Percentiles rank a stretch among this genome's conserved stretches.
Evolutionary conservation across 2,888 invertebrate species (phyloP).

Genomic region (Melinaea menophilus): DNA sequence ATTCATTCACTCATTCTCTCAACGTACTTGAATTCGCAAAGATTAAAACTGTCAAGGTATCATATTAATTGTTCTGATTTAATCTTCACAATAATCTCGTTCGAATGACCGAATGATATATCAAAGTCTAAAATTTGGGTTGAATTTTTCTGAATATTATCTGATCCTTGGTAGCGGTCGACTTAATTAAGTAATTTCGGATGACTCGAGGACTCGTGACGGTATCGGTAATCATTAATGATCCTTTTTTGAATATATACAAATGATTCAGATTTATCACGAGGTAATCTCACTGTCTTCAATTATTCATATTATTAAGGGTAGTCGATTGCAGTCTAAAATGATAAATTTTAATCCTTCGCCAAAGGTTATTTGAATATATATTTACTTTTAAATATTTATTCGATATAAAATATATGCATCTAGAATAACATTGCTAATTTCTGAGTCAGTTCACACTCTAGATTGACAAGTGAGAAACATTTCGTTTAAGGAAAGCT

Average conservation of each 20-base stretch:
- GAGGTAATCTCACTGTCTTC: conserved; percentile 23
- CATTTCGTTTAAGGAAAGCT: conserved; percentile 41
- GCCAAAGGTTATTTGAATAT: background rate
- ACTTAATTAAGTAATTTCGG: conserved; percentile 57
- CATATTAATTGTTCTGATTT: conserved; percentile 55
- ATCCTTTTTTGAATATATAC: conserved; percentile 27
- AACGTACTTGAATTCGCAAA: conserved; percentile 44
- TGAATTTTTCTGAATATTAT: conserved; percentile 59
- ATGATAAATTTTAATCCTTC: background rate
- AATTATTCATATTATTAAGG: conserved; percentile 14
- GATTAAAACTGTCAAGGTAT: conserved; percentile 48
- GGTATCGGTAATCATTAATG: conserved; percentile 26
- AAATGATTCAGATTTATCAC: conserved; percentile 31
- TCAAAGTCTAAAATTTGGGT: conserved; percentile 65
- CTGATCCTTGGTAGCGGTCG: conserved; percentile 27
- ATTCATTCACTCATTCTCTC: conserved; percentile 14
- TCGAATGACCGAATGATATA: conserved; percentile 57
- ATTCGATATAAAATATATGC: no score
- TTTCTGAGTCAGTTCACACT: conserved; percentile 14
- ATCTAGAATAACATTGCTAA: background rate
- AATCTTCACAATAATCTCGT: conserved; percentile 45
- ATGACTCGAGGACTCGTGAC: conserved; percentile 23
- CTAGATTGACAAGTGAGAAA: conserved; percentile 36
- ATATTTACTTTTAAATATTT: no score
- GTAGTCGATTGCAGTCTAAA: background rate